Evolutionary conservation across 2,888 invertebrate species (phyloP).

Genomic region (Zaprionus obscuricornis): DNA sequence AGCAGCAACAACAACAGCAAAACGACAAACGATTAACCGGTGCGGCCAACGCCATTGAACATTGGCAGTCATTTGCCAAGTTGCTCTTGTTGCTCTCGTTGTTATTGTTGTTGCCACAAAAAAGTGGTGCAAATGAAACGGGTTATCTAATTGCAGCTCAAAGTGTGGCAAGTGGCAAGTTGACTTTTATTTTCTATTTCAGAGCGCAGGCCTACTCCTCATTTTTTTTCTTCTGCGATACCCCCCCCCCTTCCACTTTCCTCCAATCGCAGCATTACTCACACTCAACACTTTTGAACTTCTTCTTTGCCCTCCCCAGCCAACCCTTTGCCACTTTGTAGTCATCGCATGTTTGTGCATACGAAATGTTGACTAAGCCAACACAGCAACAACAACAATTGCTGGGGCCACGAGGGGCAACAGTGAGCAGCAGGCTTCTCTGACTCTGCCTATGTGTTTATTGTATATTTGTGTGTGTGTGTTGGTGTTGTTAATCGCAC

Average conservation of each 20-base stretch:
- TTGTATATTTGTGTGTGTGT: too few relatives aligned
- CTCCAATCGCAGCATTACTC: too few relatives aligned
- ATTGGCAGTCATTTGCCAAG: slow-evolving; percentile 71
- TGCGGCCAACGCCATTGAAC: slow-evolving; percentile 72
- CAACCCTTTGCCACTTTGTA: too few relatives aligned
- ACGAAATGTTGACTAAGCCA: slow-evolving; percentile 64
- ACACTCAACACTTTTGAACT: too few relatives aligned
- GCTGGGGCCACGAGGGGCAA: slow-evolving; percentile 4
- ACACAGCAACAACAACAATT: slow-evolving; percentile 20
- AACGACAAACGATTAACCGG: slow-evolving; percentile 40
- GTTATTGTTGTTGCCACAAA: slow-evolving; percentile 37
- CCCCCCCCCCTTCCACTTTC: too few relatives aligned
- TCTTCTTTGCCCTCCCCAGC: too few relatives aligned
- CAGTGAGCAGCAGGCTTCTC: slow-evolving; percentile 33
- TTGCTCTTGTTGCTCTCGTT: neutral
- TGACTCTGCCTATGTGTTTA: slow-evolving; percentile 53
- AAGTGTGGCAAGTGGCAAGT: slow-evolving; percentile 79
- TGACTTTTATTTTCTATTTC: slow-evolving; percentile 75
- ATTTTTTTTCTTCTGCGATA: too few relatives aligned
- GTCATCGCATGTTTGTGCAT: slow-evolving; percentile 70
- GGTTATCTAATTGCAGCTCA: slow-evolving; percentile 75
- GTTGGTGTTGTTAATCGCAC: slow-evolving; percentile 74
- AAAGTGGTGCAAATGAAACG: slow-evolving; percentile 77
- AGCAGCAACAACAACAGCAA: too few relatives aligned
- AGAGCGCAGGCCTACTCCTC: slow-evolving; percentile 46